phyloP scores from a whole-genome alignment of 1,140 invertebrate species.

The Leptinotarsa undecemlineata region DNA sequence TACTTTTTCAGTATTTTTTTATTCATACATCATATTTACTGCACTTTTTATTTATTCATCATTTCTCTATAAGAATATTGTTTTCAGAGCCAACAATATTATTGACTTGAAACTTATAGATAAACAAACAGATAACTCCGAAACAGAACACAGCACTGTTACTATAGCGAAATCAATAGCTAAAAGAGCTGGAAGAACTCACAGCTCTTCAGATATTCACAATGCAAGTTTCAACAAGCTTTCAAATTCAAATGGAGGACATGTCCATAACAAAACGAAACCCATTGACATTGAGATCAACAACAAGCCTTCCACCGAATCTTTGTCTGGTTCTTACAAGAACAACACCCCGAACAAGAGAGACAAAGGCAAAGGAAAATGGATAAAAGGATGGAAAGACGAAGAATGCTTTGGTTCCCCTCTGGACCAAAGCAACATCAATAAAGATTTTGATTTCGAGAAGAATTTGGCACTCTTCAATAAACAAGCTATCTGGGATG shows the following conservation, averaged over 20 bases:
- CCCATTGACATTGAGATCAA: slow-evolving; percentile 48
- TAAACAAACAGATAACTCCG: slow-evolving; percentile 53
- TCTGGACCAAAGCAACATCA: slow-evolving; percentile 57
- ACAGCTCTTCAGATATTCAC: slow-evolving; percentile 58
- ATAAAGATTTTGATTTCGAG: slow-evolving; percentile 90
- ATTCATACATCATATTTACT: too few species aligned
- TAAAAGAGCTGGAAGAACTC: slow-evolving; percentile 57
- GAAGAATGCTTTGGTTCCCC: slow-evolving; percentile 62
- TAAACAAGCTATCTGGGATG: slow-evolving; percentile 78
- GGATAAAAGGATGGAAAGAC: slow-evolving; percentile 51
- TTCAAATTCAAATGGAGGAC: slow-evolving; percentile 45
- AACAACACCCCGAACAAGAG: slow-evolving; percentile 55
- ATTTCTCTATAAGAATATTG: not conserved
- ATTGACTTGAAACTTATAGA: slow-evolving; percentile 65
- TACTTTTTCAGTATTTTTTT: not conserved
- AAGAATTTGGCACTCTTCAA: slow-evolving; percentile 90
- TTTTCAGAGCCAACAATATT: slow-evolving; percentile 65
- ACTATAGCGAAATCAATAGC: slow-evolving; percentile 62
- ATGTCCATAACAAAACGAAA: slow-evolving; percentile 48
- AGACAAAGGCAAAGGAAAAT: slow-evolving; percentile 54
- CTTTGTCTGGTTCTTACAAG: slow-evolving; percentile 45
- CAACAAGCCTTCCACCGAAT: not conserved
- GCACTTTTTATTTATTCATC: too few species aligned
- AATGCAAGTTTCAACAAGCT: slow-evolving; percentile 47
- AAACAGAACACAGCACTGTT: slow-evolving; percentile 56